phyloP scores from a whole-genome alignment of 1,140 invertebrate genomes.

The Proctacanthus coquilletti region DNA sequence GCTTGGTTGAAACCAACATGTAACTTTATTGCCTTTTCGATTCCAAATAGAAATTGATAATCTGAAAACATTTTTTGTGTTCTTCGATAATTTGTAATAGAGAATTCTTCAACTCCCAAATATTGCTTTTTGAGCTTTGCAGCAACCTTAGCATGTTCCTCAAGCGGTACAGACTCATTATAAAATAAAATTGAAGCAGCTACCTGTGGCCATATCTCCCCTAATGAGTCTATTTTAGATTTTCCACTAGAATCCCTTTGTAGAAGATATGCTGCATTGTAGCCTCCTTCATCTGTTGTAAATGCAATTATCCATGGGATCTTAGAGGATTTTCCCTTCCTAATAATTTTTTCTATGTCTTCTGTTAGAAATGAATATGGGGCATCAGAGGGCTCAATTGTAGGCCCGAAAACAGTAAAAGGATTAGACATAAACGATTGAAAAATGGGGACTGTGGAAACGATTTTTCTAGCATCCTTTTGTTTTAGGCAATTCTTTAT shows the following conservation, averaged over 20 bases:
- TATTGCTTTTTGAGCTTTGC: too few relatives aligned
- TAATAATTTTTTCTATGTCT: slow-evolving; percentile 33
- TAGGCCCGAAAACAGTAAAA: slow-evolving; percentile 40
- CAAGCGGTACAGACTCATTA: too few relatives aligned
- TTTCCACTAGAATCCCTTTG: slow-evolving; percentile 1
- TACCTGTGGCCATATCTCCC: slow-evolving; percentile 15
- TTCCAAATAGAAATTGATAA: too few relatives aligned
- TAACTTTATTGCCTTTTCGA: too few relatives aligned
- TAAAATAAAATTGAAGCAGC: too few relatives aligned
- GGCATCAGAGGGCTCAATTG: slow-evolving; percentile 28
- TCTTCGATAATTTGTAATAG: too few relatives aligned
- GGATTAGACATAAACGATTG: slow-evolving; percentile 36
- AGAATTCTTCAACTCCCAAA: too few relatives aligned
- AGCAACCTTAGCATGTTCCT: too few relatives aligned
- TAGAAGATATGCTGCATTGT: slow-evolving; percentile 28
- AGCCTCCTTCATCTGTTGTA: slow-evolving; percentile 36
- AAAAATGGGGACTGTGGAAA: slow-evolving; percentile 11
- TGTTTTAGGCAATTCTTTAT: slow-evolving; percentile 40
- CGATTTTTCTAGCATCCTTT: slow-evolving; percentile 24
- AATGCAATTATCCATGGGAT: slow-evolving; percentile 36
- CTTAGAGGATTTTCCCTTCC: slow-evolving; percentile 31
- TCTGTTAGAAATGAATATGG: slow-evolving; percentile 33
- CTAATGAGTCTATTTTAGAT: slow-evolving; percentile 8
- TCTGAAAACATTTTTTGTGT: too few relatives aligned
- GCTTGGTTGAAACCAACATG: too few relatives aligned